Evolutionary conservation across 2,113 vertebrate species (phyloP), one percentile per base, ranked within the genome.

Genomic region (Gasterosteus aculeatus): DNA sequence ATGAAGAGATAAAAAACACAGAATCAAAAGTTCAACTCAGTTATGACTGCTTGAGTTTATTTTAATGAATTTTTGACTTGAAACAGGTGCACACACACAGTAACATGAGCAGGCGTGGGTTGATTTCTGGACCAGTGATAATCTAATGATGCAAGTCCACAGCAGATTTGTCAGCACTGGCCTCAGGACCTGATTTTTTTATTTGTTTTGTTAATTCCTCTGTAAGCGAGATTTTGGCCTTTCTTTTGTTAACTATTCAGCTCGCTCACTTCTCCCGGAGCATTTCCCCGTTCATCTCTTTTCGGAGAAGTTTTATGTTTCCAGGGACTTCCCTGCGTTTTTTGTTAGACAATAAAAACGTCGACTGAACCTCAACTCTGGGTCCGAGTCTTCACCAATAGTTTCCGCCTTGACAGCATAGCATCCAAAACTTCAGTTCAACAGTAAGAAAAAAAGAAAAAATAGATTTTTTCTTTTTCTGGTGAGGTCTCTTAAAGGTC

Each of bases 391-490:
- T 26, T 26, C 22, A 26, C 22, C 22, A 26, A 26, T 26, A 26
- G 22, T 26, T 26, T 1, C 22, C 22, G n/a, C 22, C 22, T 1
- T 26, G 22, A 26, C 31, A 29, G 39, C 79, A 54, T 58, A 60
- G 78, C 64, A 71, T 46, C 4, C 35, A 22, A 11, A 51, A 71
- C 65, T 70, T 77, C 53, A 33, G 10, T 51, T 14, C 38, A 49
- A 31, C 15, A 42, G 26, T 61, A 39, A 72, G 44, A 69, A 51
- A 19, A 29, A 9, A 5, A 41, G 31, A 46, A n/a, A 26, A 54
- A 12, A 11, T 5, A 54, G 68, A 78, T 68, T n/a, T n/a, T n/a
- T 77, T 84, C 67, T 82, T 75, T 80, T 85, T 88, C 67, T 80
- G 72, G 63, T 26, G 19, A 44, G 39, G 57, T 56, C 71, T 86